Evolutionary conservation across 1,140 invertebrate species (phyloP), one percentile per base, ranked within the genome.

Genomic region (Drosophila mayri): DNA sequence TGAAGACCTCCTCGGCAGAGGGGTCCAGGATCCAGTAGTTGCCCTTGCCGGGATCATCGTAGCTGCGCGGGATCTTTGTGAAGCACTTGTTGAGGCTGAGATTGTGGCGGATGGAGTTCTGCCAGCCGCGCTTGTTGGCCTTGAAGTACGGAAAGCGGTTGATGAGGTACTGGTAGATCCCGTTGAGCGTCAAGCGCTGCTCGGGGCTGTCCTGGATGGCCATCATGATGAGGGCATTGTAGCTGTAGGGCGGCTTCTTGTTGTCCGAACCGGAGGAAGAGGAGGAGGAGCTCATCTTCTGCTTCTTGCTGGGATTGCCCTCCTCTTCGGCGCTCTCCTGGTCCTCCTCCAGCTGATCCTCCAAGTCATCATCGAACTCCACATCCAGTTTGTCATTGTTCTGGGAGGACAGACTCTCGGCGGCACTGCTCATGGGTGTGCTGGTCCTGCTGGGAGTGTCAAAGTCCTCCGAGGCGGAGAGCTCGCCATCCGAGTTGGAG

Each of bases 141-240:
- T 97, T 95, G 93, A 99, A 99, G 93, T 99, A 99, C 0, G 99
- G 99, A 92, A 99, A 99, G 88, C 99, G 97, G 77, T 96, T 96
- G 97, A 99, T 99, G 81, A 99, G 99, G 93, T 98, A 99, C 92
- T 99, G 98, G 93, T 99, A 99, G 83, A 99, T 99, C 32, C 98
- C 99, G 92, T 99, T 99, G 1, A 99, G 93, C 0, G 99, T 99
- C 9, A 99, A 94, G 10, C 98, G 93, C 92, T 99, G 99, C 76
- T 99, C 97, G 1, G 97, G 96, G 82, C 97, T 98, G 73, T 97
- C 96, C 28, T 98, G 94, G 46, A 99, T 99, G 11, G 99, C 99
- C 98, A 99, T 99, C 98, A 99, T 99, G 90, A 99, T 99, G 28
- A 99, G 95, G 0, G 99, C 98, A 93, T 99, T 99, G 94, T 99